phyloP scores from a whole-genome alignment of 1,140 invertebrate species.

The Penaeus vannamei region DNA sequence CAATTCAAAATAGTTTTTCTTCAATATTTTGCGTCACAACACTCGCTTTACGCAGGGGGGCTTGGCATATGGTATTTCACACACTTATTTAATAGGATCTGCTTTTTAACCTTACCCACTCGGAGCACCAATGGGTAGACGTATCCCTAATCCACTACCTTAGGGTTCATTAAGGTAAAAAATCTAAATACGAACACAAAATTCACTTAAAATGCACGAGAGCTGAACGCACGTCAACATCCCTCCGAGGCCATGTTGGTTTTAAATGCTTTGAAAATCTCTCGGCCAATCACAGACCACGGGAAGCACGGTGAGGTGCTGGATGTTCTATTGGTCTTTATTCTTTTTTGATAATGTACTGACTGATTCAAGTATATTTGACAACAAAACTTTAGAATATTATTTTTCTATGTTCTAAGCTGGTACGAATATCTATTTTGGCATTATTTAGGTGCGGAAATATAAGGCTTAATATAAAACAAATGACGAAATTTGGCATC shows the following conservation, averaged over 20 bases:
- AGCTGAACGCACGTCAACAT: conserved; percentile 20
- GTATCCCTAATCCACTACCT: conserved; percentile 40
- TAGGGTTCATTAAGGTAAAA: conserved; percentile 27
- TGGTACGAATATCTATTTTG: too few species aligned
- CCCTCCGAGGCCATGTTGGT: conserved; percentile 64
- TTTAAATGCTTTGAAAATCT: conserved; percentile 66
- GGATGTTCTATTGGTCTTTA: too few species aligned
- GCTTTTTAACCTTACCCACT: not conserved
- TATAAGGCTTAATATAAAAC: too few species aligned
- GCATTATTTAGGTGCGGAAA: too few species aligned
- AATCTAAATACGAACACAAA: not conserved
- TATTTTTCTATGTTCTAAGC: too few species aligned
- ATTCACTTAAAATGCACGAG: conserved; percentile 34
- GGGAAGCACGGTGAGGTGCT: too few species aligned
- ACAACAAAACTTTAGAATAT: too few species aligned
- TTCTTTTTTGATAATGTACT: too few species aligned
- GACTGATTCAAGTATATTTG: too few species aligned
- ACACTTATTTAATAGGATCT: not conserved
- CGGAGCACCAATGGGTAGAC: not conserved
- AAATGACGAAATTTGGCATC: too few species aligned
- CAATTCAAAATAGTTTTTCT: not conserved
- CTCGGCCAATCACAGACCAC: conserved; percentile 49
- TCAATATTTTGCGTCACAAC: not conserved
- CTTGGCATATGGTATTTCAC: conserved; percentile 45
- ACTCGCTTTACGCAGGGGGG: not conserved